phyloP scores from a whole-genome alignment of 1,140 invertebrate species.

The Pantala flavescens region DNA sequence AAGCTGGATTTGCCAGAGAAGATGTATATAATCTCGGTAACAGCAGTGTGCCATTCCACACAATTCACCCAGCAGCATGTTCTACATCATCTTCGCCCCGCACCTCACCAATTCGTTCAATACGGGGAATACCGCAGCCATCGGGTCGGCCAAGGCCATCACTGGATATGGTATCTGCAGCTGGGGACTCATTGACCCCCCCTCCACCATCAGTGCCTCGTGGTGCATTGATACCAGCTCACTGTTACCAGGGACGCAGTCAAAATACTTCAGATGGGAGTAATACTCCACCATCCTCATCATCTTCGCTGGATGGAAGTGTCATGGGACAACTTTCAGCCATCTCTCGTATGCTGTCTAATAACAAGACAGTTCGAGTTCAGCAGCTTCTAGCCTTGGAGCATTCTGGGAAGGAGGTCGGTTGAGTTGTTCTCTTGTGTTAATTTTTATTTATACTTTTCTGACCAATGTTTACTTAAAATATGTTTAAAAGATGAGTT shows the following conservation, averaged over 20 bases:
- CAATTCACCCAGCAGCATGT: background rate
- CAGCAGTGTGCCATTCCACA: background rate
- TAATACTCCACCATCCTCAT: background rate
- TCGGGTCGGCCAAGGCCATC: background rate
- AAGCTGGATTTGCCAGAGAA: conserved; percentile 38
- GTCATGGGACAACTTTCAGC: background rate
- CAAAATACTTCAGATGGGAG: background rate
- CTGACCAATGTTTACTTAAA: too few species aligned
- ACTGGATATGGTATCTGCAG: background rate
- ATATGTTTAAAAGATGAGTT: too few species aligned
- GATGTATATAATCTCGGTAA: conserved; percentile 22
- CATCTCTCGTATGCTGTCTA: background rate
- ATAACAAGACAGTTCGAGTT: background rate
- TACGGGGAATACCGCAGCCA: background rate
- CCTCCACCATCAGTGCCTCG: background rate
- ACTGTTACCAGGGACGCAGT: background rate
- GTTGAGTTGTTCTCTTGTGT: background rate
- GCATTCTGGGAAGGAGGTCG: background rate
- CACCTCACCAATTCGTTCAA: background rate
- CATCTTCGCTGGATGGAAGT: background rate
- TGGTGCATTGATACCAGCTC: background rate
- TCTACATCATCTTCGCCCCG: background rate
- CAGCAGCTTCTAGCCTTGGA: background rate
- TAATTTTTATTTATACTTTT: background rate
- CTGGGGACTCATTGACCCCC: background rate